phyloP scores from a whole-genome alignment of 1,140 invertebrate species.

The Zaprionus nigranus region DNA sequence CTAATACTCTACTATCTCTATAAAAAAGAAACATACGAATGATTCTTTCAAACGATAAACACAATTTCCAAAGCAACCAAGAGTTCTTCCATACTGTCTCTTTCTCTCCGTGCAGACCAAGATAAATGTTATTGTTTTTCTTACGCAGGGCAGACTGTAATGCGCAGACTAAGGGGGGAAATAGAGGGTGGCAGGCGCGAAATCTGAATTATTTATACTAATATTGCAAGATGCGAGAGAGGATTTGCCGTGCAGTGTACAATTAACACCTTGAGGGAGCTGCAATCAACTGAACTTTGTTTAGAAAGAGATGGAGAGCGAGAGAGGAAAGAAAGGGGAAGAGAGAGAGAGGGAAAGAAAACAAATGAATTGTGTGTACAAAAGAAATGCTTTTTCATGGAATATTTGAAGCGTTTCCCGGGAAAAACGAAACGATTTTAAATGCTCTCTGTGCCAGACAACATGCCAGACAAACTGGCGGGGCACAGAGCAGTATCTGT shows the following conservation, averaged over 20 bases:
- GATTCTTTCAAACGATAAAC: neutral
- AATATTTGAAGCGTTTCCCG: conserved; percentile 59
- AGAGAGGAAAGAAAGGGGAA: conserved; percentile 10
- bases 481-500: conserved; percentile 41
- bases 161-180: neutral
- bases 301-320: conserved; percentile 20
- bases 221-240: conserved; percentile 45
- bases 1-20: too few relatives aligned
- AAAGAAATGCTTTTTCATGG: conserved; percentile 49
- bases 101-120: neutral
- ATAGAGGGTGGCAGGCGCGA: conserved; percentile 36
- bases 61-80: neutral
- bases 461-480: conserved; percentile 67
- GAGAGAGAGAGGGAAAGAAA: conserved; percentile 10
- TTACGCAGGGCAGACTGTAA: neutral
- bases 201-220: conserved; percentile 61
- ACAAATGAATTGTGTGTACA: conserved; percentile 49
- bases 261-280: conserved; percentile 61
- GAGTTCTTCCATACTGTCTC: neutral
- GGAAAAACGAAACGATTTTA: conserved; percentile 30
- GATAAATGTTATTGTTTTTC: neutral
- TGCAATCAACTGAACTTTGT: conserved; percentile 39
- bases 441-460: conserved; percentile 40
- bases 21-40: neutral
- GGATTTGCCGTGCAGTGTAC: conserved; percentile 45